Conservation (phyloP, 1,140 invertebrate species). For the Plectrocnemia conspersa region DNA sequence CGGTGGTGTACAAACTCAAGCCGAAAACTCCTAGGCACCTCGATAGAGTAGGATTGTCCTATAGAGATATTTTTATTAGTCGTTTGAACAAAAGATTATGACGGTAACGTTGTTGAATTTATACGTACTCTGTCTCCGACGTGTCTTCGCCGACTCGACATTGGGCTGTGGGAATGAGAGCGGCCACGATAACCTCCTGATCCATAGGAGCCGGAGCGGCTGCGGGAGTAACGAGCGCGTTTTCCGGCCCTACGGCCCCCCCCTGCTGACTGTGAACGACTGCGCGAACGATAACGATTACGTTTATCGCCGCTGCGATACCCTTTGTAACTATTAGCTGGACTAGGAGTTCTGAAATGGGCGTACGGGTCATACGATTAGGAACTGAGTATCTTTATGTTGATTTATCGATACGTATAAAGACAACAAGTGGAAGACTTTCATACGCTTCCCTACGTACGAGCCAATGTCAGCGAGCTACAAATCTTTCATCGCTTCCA, state of each 20-base stretch:
- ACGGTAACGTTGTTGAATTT: not conserved
- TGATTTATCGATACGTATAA: too few relatives aligned
- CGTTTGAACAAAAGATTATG: not conserved
- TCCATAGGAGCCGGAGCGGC: constrained; percentile 46
- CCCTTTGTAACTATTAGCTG: constrained; percentile 6
- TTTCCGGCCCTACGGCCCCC: constrained; percentile 35
- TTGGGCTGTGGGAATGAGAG: constrained; percentile 47
- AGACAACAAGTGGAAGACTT: too few relatives aligned
- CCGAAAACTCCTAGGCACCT: constrained; percentile 93
- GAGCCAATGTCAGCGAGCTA: too few relatives aligned
- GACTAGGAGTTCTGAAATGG: constrained; percentile 21
- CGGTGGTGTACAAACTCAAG: constrained; percentile 86
- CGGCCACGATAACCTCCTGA: constrained; percentile 46
- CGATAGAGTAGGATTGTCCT: constrained; percentile 83
- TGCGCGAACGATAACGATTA: constrained; percentile 15
- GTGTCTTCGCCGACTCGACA: constrained; percentile 48
- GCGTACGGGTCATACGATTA: too few relatives aligned
- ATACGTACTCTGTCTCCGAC: constrained; percentile 47
- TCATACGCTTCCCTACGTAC: too few relatives aligned
- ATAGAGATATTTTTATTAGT: constrained; percentile 27
- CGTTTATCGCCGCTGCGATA: constrained; percentile 11
- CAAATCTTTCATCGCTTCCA: too few relatives aligned
- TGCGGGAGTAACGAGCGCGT: constrained; percentile 43
- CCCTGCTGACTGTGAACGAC: constrained; percentile 17
- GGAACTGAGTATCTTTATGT: too few relatives aligned